Conservation (phyloP, 2,888 invertebrate genomes). For the Cheilosia urbana region DNA sequence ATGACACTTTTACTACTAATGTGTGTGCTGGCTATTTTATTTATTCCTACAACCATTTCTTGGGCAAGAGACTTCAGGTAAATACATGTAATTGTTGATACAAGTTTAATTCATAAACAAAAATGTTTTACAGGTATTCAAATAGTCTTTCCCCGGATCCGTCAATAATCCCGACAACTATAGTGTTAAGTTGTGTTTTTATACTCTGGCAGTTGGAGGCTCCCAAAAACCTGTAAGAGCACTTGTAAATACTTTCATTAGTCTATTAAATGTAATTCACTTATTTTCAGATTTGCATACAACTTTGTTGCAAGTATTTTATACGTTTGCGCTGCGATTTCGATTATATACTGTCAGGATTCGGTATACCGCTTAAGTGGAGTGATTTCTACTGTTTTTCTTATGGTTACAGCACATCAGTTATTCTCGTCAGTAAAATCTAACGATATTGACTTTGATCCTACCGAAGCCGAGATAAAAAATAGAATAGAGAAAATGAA, state of each 20-base stretch:
- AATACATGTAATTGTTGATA: conserved; percentile 77
- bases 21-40: conserved; percentile 87
- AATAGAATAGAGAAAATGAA: conserved; percentile 72
- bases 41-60: conserved; percentile 89
- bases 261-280: neutral
- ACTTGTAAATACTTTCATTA: conserved; percentile 11
- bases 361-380: conserved; percentile 87
- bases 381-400: conserved; percentile 85
- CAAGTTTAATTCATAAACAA: neutral
- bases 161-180: conserved; percentile 85
- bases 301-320: conserved; percentile 81
- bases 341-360: conserved; percentile 86
- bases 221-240: conserved; percentile 87
- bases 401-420: conserved; percentile 86
- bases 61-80: conserved; percentile 93
- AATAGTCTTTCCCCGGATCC: conserved; percentile 85
- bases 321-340: conserved; percentile 85
- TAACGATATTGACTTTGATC: conserved; percentile 23
- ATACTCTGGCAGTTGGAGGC: conserved; percentile 88
- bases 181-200: conserved; percentile 86
- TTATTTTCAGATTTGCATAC: conserved; percentile 75
- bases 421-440: conserved; percentile 79
- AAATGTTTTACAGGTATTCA: conserved; percentile 57
- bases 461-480: conserved; percentile 42
- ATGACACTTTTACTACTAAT: conserved; percentile 89